phyloP scores from a whole-genome alignment of 2,113 vertebrate species.

The Dromiciops gliroides region DNA sequence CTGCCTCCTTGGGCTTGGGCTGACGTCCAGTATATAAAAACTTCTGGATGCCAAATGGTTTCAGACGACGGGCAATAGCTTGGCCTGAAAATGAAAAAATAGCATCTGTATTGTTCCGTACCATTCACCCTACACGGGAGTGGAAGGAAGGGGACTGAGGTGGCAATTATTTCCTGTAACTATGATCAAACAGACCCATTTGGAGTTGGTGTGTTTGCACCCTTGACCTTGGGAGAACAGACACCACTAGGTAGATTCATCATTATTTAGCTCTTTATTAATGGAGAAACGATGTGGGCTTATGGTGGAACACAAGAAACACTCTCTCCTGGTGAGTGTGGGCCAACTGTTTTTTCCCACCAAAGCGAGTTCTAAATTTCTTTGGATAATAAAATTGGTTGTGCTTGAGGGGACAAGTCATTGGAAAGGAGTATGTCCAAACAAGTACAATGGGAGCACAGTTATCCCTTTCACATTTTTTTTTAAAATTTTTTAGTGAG shows the following conservation, averaged over 20 bases:
- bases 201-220: background rate
- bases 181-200: background rate
- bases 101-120: accelerated
- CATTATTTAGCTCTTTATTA: background rate
- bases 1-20: slow-evolving; percentile 83
- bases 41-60: slow-evolving; percentile 93
- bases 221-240: background rate
- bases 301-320: background rate
- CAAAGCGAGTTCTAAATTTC: background rate
- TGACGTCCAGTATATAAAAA: slow-evolving; percentile 91
- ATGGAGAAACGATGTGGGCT: background rate
- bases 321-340: background rate
- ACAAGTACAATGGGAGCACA: background rate
- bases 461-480: background rate
- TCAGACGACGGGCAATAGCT: slow-evolving; percentile 92
- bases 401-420: background rate
- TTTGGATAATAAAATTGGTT: background rate
- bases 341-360: background rate
- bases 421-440: background rate
- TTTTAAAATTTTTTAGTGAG: no score
- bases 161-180: slow-evolving; percentile 89
- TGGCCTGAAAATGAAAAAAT: slow-evolving; percentile 84
- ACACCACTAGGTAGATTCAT: background rate
- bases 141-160: background rate
- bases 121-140: accelerated